Evolutionary conservation across 1,140 invertebrate genomes (phyloP), one percentile per base, ranked within the genome.

Genomic region (Pectinophora gossypiella): DNA sequence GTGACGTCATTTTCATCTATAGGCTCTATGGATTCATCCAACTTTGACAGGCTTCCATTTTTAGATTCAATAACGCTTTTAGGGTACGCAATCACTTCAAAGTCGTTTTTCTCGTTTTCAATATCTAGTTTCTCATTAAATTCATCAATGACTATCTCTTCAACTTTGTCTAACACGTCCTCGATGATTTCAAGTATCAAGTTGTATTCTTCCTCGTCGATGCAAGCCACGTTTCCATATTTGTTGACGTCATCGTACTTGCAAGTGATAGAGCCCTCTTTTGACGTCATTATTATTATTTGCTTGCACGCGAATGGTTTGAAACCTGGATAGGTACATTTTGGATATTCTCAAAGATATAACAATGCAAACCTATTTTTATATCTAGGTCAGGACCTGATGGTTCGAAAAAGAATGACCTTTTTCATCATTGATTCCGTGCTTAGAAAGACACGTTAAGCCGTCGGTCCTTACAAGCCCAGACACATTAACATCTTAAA

Each of bases 231-330:
- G 23, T 36, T 5, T 1, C 49, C 46, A 19, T 36, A 43, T 16
- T 36, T 58, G 27, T 57, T 18, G 6, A 20, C 19, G 21, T 47
- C 12, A 6, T 63, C 56, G 19, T 69, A 63, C 47, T 72, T 48
- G 54, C 70, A 76, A 2, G 59, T 68, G 3, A 79, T 45, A n/a
- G 48, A 52, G 0, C 72, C 76, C 42, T 75, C 68, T 42, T 75
- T 68, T 0, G 75, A 66, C 3, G 64, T 64, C 64, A 75, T 71
- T 50, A 78, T 67, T 51, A 72, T 71, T 21, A 80, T 70, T 72
- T 83, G 68, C 44, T 80, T 80, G 0, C 73, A 72, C 0, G 79
- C 73, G 52, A 78, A 83, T 1, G 76, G 79, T 53, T 77, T 78
- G 59, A n/a, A n/a, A n/a, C n/a, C n/a, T n/a, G n/a, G n/a, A n/a